Base-by-base conservation (phyloP, 1,140 invertebrate species). In the Anastrepha ludens region DNA sequence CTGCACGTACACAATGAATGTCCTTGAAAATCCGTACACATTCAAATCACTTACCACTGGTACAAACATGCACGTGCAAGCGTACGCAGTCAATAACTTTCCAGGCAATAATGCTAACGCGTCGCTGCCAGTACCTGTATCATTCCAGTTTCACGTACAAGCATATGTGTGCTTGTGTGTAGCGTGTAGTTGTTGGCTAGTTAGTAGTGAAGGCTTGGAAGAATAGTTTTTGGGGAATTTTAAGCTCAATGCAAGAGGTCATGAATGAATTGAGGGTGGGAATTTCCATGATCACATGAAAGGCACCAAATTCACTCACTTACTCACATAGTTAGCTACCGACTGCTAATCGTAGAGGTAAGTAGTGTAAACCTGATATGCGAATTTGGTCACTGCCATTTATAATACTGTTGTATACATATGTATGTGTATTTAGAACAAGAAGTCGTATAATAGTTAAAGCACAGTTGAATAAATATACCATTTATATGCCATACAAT, bases 211-310 rank as follows among this genome's bases (percentile, higher is more conserved):
- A 8, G 55, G 55, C 55, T 13, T 58, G 55, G 13, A 58, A 7
- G 50, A 6, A 55, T 55, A 55, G 11, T 62, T 62, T 17, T 62
- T 62, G 17, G 11, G 60, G 17, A 55, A 50, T 50, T 11, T 55
- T 9, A 29, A 81, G 15, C 5, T 13, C 29, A 29, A 29, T 29
- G 29, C 29, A 29, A 29, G 29, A 29, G 7, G 6, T 47, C 9
- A 81, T 81, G 74, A 81, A 81, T 81, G 74, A 81, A 81, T 81
- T 55, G 74, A 44, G 74, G 74, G 74, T 81, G 74, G 74, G 74
- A 81, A 81, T 81, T 55, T 81, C 74, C 74, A 81, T 20, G 15
- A 55, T 13, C 74, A 0, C 74, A 8, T n/a, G 17, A 81, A 9
- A 78, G 44, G 47, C 39, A 44, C n/a, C 64, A 65, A 65, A 65